phyloP scores from a whole-genome alignment of 2,888 invertebrate species.

The Sesia apiformis region DNA sequence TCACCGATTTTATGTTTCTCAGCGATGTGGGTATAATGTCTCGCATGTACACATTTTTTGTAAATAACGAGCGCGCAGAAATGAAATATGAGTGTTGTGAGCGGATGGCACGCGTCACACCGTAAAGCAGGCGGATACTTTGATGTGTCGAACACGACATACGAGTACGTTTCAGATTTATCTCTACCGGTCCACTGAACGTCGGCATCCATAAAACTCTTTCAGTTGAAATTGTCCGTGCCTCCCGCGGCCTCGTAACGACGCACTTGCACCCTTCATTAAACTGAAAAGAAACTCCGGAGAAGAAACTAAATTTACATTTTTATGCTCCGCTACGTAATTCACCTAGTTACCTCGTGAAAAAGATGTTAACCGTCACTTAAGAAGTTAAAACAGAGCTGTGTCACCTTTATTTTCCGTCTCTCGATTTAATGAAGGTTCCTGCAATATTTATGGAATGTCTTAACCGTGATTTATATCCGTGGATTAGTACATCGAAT shows the following conservation, averaged over 20 bases:
- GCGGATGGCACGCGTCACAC: constrained; percentile 13
- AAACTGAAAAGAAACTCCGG: constrained; percentile 23
- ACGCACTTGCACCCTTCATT: constrained; percentile 16
- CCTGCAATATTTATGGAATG: constrained; percentile 24
- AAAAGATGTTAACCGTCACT: constrained; percentile 1
- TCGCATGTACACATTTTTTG: no score
- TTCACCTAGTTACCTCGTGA: not conserved
- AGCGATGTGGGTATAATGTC: no score
- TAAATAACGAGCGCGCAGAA: not conserved
- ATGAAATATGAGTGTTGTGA: not conserved
- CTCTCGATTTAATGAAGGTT: constrained; percentile 2
- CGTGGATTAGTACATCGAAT: constrained; percentile 17
- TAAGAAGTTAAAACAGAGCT: not conserved
- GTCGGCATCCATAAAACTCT: constrained; percentile 27
- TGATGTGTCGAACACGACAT: constrained; percentile 18
- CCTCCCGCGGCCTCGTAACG: constrained; percentile 14
- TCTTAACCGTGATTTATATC: constrained; percentile 27
- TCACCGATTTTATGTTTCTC: no score
- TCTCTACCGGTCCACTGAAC: constrained; percentile 17
- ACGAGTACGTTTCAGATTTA: constrained; percentile 21
- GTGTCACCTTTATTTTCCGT: not conserved
- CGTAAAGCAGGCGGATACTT: constrained; percentile 18
- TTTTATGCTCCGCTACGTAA: constrained; percentile 11
- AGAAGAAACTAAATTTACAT: constrained; percentile 30
- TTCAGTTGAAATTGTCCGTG: constrained; percentile 21